phyloP scores from a whole-genome alignment of 2,888 invertebrate genomes.

The Drosophila testacea region DNA sequence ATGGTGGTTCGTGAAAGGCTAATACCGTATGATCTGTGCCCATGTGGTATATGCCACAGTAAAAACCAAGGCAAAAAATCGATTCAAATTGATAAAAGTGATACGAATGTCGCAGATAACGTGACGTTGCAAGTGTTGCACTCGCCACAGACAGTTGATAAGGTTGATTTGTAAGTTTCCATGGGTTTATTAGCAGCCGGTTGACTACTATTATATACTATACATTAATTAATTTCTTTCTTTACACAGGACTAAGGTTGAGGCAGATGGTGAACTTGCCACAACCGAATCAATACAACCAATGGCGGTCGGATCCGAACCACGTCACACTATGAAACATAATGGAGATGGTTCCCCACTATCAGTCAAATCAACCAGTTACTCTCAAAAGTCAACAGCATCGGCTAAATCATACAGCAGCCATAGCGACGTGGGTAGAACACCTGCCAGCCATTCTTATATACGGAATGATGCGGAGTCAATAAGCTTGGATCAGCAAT shows the following conservation, averaged over 20 bases:
- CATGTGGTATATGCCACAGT: conserved; percentile 46
- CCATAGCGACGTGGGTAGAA: conserved; percentile 25
- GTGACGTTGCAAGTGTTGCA: conserved; percentile 45
- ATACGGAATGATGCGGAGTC: conserved; percentile 37
- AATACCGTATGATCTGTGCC: conserved; percentile 53
- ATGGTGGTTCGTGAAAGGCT: conserved; percentile 1
- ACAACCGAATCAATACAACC: conserved; percentile 6
- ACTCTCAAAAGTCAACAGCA: conserved; percentile 82
- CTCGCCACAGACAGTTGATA: conserved; percentile 25
- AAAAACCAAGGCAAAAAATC: conserved; percentile 77
- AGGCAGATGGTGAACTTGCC: conserved; percentile 1
- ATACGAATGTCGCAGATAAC: conserved; percentile 34
- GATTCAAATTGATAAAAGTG: conserved; percentile 69
- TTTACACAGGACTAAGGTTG: conserved; percentile 21
- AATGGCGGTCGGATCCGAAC: conserved; percentile 11
- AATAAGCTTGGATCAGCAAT: conserved; percentile 41
- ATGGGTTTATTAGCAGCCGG: background rate
- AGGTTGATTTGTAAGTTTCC: conserved; percentile 45
- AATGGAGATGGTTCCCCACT: conserved; percentile 62
- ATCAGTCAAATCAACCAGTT: conserved; percentile 73
- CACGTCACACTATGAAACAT: conserved; percentile 7
- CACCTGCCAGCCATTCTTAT: background rate
- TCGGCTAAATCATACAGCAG: conserved; percentile 72
- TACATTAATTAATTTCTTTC: conserved; percentile 3
- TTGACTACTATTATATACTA: background rate